Percentiles rank a stretch among this genome's conserved stretches.
Conservation (phyloP, 92 coral and sea anemone genomes). For the Phenganax marumi region DNA sequence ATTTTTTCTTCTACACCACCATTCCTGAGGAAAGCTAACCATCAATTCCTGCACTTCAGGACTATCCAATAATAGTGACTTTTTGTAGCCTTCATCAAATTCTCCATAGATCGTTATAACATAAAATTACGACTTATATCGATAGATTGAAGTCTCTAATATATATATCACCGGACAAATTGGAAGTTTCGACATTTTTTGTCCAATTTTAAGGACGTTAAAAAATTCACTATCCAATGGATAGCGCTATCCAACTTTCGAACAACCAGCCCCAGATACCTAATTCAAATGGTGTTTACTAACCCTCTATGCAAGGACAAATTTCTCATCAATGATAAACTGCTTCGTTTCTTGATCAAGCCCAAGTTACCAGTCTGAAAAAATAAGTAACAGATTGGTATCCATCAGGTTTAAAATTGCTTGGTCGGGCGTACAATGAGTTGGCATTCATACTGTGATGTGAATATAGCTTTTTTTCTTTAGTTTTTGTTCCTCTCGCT, state of each 20-base stretch:
- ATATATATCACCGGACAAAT: too few relatives aligned
- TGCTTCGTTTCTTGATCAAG: slow-evolving; percentile 81
- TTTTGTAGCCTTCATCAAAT: too few relatives aligned
- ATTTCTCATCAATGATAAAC: slow-evolving; percentile 74
- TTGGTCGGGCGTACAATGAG: too few relatives aligned
- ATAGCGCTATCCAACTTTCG: too few relatives aligned
- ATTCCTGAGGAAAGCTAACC: slow-evolving; percentile 5
- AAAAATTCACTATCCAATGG: too few relatives aligned
- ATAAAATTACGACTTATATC: too few relatives aligned
- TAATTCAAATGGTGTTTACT: background rate
- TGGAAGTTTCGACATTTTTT: too few relatives aligned
- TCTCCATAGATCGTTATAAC: too few relatives aligned
- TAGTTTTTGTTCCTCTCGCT: slow-evolving; percentile 84
- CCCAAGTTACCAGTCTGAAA: slow-evolving; percentile 67
- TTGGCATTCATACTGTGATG: slow-evolving; percentile 7
- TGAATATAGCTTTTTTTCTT: slow-evolving; percentile 84
- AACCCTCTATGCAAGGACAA: slow-evolving; percentile 21
- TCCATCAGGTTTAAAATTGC: background rate
- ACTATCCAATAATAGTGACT: background rate
- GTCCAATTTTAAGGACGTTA: too few relatives aligned
- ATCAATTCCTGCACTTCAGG: background rate
- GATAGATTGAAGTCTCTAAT: too few relatives aligned
- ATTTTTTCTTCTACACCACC: slow-evolving; percentile 12
- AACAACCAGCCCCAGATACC: too few relatives aligned
- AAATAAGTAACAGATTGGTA: slow-evolving; percentile 49